phyloP scores from a whole-genome alignment of 2,797 vertebrate genomes.

The Euphonia xanthogaster region DNA sequence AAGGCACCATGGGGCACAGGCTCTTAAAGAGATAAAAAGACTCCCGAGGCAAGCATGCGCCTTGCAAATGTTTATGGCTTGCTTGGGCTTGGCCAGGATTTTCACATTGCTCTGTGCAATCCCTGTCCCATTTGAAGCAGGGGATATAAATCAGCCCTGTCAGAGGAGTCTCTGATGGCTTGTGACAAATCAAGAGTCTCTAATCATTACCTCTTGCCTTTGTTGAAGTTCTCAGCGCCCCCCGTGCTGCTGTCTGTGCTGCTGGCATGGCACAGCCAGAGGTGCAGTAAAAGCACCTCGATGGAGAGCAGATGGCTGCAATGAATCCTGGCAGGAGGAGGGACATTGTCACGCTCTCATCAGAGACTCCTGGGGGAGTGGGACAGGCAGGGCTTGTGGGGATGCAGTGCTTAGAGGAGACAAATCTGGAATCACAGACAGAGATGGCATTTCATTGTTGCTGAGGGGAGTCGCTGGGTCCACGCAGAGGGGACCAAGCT shows the following conservation, averaged over 20 bases:
- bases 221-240: slow-evolving; percentile 46
- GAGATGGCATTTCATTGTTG: background rate
- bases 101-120: slow-evolving; percentile 36
- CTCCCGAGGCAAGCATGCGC: slow-evolving; percentile 54
- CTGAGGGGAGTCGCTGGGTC: background rate
- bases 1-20: slow-evolving; percentile 56
- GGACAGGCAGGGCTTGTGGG: background rate
- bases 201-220: slow-evolving; percentile 69
- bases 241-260: slow-evolving; percentile 15
- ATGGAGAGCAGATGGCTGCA: slow-evolving; percentile 59
- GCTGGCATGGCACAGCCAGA: slow-evolving; percentile 65
- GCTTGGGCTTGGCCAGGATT: background rate
- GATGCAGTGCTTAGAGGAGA: background rate
- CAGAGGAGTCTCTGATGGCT: slow-evolving; percentile 30
- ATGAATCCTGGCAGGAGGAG: slow-evolving; percentile 32
- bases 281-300: slow-evolving; percentile 64
- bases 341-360: slow-evolving; percentile 12
- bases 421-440: background rate
- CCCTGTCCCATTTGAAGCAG: background rate
- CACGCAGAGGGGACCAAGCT: background rate
- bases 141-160: slow-evolving; percentile 39
- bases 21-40: slow-evolving; percentile 64
- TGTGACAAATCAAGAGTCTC: slow-evolving; percentile 52
- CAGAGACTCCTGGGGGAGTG: background rate
- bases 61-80: slow-evolving; percentile 60